A percentile compares a stretch with the other conserved stretches of the same genome.
phyloP scores from a whole-genome alignment of 2,113 vertebrate species.

The Heloderma charlesbogerti region DNA sequence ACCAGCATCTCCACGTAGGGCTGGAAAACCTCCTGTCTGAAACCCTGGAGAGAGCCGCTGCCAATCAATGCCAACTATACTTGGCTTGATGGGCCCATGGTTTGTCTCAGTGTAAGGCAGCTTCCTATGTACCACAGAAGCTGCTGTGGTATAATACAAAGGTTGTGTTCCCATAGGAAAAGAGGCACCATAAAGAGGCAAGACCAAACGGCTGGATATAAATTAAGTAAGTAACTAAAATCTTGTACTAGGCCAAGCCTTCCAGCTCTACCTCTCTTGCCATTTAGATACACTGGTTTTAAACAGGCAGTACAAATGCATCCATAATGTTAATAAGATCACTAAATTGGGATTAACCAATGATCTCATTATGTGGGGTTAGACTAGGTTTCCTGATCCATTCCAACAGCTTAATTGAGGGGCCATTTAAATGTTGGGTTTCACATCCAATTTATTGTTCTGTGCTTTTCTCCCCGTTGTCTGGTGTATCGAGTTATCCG shows the following conservation, averaged over 20 bases:
- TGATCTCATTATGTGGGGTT: neutral
- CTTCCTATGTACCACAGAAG: neutral
- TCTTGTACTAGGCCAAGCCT: neutral
- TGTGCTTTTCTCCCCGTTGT: slow-evolving; percentile 28
- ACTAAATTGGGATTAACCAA: neutral
- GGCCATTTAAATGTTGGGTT: neutral
- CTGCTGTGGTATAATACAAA: neutral
- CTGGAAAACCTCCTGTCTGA: too few relatives aligned
- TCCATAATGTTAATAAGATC: neutral
- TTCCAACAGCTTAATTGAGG: neutral
- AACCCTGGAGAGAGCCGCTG: too few relatives aligned
- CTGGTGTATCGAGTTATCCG: slow-evolving; percentile 21
- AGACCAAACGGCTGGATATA: neutral
- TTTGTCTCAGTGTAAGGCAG: too few relatives aligned
- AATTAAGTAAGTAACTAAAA: neutral
- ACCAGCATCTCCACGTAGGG: too few relatives aligned
- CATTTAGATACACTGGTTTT: neutral
- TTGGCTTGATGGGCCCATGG: too few relatives aligned
- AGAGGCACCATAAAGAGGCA: neutral
- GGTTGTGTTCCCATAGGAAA: neutral
- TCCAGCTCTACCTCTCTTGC: neutral
- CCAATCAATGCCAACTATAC: too few relatives aligned
- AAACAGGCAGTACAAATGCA: neutral
- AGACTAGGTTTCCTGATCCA: neutral
- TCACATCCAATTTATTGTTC: slow-evolving; percentile 29